Base-by-base conservation (phyloP, 2,113 vertebrate species). In the Sphyrna mokarran region DNA sequence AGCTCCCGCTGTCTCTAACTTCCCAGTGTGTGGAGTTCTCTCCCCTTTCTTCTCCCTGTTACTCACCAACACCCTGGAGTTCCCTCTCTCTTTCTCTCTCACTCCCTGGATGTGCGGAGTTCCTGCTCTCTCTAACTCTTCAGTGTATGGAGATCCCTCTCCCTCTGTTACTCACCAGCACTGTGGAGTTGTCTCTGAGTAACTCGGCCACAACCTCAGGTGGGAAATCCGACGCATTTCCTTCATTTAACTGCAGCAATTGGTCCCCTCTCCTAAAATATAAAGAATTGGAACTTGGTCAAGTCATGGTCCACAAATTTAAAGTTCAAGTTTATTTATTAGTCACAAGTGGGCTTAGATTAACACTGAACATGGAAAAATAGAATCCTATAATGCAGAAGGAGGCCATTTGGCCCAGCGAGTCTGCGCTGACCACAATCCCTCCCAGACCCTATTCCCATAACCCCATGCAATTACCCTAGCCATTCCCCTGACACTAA, bases 201-300 rank as follows among this genome's bases (percentile, higher is more conserved):
- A 94, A 85, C 2, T 96, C 40, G 37, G 96, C 97, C n/a, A 98
- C 23, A 14, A 89, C 69, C 1, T 97, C 96, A 4, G 98, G 98
- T 37, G 96, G 70, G 54, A 98, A 0, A 93, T 97, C 87, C 48
- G 97, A 91, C 78, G 97, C 93, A 48, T 97, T 96, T 4, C 95
- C 13, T 2, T 96, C 89, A 54, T 98, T 98, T 40, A 98, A 95
- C 96, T 96, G 96, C 96, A 97, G 23, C 63, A 98, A 95, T 37
- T 95, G 97, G 96, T 98, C 98, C 95, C 98, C 97, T 96, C 83
- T 97, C 26, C 97, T 97, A 90, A 33, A 26, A 66, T 14, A 70
- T 48, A 70, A 1, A 94, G 22, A 70, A 68, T 37, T 43, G 4
- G 26, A 66, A 13, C 1, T 72, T 22, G 40, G 22, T 95, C 26